Percentiles rank a stretch among this genome's conserved stretches.
These are phyloP conservation scores for Anthophora plumipes DNA, from an alignment of 2,888 invertebrate genomes.

Conservation along the genomic window DNA sequence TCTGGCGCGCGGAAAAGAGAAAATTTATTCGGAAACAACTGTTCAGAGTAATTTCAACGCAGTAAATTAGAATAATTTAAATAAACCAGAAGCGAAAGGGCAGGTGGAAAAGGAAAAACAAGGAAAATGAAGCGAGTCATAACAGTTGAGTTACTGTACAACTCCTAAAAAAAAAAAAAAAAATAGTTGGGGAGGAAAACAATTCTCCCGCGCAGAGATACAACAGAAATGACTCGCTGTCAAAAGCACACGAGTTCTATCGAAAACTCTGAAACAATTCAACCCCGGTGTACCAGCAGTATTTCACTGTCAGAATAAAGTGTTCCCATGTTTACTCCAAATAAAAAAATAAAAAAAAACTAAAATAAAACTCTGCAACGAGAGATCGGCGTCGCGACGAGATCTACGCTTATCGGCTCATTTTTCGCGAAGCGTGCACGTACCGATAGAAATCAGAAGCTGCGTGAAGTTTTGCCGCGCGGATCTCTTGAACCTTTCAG, in stretches of 20 bases:
- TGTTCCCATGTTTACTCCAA: constrained; percentile 16
- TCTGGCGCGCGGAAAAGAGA: no score
- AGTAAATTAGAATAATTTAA: no score
- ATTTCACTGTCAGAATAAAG: constrained; percentile 33
- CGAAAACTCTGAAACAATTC: constrained; percentile 7
- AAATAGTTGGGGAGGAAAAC: no score
- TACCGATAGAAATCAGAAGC: not conserved
- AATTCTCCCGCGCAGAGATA: not conserved
- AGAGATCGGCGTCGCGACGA: not conserved
- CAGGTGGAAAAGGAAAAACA: no score
- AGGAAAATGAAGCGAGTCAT: no score
- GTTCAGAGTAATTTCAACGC: no score
- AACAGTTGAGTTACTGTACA: not conserved
- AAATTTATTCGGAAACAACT: no score
- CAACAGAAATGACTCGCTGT: not conserved
- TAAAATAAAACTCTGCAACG: not conserved
- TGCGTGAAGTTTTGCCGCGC: constrained; percentile 36
- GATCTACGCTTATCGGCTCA: constrained; percentile 19
- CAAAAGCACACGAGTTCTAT: not conserved
- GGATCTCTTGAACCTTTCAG: no score
- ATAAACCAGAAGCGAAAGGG: no score
- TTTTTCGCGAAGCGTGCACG: constrained; percentile 25
- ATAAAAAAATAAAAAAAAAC: no score
- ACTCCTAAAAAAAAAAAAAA: not conserved
- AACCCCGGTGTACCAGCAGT: not conserved